Evolutionary conservation across 2,888 invertebrate genomes (phyloP).

Genomic region (Poecilus cupreus): DNA sequence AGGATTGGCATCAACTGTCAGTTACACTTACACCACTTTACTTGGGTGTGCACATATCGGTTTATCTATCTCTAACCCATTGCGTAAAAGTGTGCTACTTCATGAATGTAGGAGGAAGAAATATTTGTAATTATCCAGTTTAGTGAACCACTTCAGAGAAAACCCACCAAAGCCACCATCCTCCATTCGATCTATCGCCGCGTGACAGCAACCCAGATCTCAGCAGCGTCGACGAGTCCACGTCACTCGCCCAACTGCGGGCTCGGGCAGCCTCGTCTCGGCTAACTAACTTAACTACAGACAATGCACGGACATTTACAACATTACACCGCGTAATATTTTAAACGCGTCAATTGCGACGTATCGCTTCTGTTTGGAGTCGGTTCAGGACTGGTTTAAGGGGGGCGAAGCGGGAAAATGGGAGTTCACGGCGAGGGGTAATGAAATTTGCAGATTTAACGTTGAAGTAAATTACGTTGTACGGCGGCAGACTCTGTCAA

Average conservation of each 20-base stretch:
- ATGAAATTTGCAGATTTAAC: constrained; percentile 54
- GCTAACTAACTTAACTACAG: constrained; percentile 30
- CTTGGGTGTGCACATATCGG: too few species aligned
- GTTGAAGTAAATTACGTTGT: constrained; percentile 46
- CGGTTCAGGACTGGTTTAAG: not conserved
- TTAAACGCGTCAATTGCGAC: constrained; percentile 46
- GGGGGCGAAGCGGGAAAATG: not conserved
- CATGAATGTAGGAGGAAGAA: too few species aligned
- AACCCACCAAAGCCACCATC: too few species aligned
- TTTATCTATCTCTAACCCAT: too few species aligned
- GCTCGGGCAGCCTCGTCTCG: not conserved
- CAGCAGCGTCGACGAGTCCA: not conserved
- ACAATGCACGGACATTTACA: constrained; percentile 39
- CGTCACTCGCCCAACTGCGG: not conserved
- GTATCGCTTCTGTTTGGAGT: not conserved
- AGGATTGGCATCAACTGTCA: too few species aligned
- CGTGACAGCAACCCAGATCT: not conserved
- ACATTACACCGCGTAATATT: constrained; percentile 44
- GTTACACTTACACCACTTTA: too few species aligned
- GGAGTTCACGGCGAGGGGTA: not conserved
- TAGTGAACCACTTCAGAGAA: too few species aligned
- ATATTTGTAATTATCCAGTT: too few species aligned
- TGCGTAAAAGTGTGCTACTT: too few species aligned
- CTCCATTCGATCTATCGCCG: not conserved
- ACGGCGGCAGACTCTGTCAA: constrained; percentile 38